Percentiles rank a stretch among this genome's conserved stretches.
These are phyloP conservation scores for Natator depressus DNA, from an alignment of 2,113 vertebrate species.

Conservation along the genomic window DNA sequence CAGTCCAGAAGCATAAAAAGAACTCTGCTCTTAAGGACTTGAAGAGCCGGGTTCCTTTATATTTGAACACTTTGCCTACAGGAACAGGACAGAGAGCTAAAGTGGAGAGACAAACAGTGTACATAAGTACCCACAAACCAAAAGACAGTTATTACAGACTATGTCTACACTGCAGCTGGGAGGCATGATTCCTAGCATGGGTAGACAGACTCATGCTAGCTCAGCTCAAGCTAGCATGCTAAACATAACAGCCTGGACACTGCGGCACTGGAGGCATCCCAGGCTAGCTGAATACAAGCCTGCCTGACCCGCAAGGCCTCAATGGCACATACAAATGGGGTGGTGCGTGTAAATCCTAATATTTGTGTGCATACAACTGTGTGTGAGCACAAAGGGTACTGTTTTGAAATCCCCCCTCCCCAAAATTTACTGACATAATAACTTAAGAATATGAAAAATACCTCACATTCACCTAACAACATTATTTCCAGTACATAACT, in stretches of 20 bases:
- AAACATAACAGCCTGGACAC: neutral
- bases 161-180: neutral
- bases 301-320: neutral
- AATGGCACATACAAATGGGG: neutral
- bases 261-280: neutral
- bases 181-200: neutral
- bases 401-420: neutral
- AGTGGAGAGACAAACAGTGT: neutral
- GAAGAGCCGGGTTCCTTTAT: neutral
- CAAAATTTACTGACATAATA: neutral
- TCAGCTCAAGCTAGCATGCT: neutral
- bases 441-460: constrained; percentile 32
- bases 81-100: neutral
- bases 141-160: neutral
- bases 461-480: constrained; percentile 6
- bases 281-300: neutral
- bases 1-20: neutral
- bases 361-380: neutral
- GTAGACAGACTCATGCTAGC: neutral
- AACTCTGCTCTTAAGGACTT: neutral
- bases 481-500: constrained; percentile 39
- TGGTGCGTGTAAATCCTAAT: too few relatives aligned
- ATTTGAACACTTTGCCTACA: neutral
- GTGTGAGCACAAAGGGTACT: neutral
- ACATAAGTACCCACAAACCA: neutral